Conservation (phyloP, 2,113 vertebrate genomes). For the Emydocephalus ijimae region DNA sequence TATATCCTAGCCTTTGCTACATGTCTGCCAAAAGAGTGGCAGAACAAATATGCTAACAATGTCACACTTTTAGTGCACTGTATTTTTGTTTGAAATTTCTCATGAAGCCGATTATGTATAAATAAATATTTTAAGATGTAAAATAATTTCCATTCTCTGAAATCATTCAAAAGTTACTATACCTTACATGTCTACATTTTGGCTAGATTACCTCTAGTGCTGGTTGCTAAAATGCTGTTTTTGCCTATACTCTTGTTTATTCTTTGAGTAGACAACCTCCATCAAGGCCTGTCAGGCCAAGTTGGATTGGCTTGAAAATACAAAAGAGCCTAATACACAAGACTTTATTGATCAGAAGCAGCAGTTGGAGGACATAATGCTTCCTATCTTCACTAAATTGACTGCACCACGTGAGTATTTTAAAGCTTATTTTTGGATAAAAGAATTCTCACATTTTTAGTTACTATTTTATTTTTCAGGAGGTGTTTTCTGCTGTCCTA, state of each 20-base stretch:
- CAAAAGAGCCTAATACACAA: slow-evolving; percentile 54
- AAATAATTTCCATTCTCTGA: neutral
- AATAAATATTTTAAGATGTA: neutral
- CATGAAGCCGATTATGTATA: neutral
- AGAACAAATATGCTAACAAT: neutral
- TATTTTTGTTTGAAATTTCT: neutral
- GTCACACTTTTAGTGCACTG: neutral
- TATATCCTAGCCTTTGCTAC: neutral
- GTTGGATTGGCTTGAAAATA: slow-evolving; percentile 71
- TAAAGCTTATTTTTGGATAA: neutral
- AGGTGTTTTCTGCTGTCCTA: neutral
- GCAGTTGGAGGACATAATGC: slow-evolving; percentile 64
- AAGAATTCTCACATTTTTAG: neutral
- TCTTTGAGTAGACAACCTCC: slow-evolving; percentile 60
- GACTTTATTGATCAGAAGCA: slow-evolving; percentile 72
- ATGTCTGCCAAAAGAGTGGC: neutral
- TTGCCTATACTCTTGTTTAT: neutral
- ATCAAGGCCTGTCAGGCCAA: slow-evolving; percentile 60
- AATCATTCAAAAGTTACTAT: neutral
- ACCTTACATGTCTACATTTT: neutral
- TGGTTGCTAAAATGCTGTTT: neutral
- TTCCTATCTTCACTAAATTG: slow-evolving; percentile 67
- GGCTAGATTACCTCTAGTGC: neutral
- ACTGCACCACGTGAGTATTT: slow-evolving; percentile 58
- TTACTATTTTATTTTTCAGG: neutral